Conservation (phyloP, 2,888 invertebrate species). For the Eupeodes luniger region DNA sequence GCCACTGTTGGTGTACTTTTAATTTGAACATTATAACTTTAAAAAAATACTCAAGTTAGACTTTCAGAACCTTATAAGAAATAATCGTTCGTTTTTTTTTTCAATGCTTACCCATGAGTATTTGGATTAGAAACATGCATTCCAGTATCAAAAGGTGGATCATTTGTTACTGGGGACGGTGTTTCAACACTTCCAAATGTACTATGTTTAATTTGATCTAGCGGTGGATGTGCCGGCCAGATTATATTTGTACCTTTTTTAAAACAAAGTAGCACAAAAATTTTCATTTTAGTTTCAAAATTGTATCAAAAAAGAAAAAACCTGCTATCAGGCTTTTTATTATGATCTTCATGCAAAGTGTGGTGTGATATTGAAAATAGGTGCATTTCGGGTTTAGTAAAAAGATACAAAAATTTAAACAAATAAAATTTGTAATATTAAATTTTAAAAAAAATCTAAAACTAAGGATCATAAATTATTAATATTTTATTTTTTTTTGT, state of each 20-base stretch:
- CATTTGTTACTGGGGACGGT: constrained; percentile 83
- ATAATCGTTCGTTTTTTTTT: background rate
- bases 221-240: constrained; percentile 82
- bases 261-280: constrained; percentile 51
- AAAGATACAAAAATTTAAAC: constrained; percentile 13
- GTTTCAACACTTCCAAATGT: constrained; percentile 83
- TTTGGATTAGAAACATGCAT: constrained; percentile 83
- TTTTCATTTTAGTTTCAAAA: background rate
- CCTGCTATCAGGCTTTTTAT: background rate
- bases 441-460: constrained; percentile 68
- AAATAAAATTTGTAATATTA: constrained; percentile 42
- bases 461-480: constrained; percentile 73
- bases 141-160: constrained; percentile 81
- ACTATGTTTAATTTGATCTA: constrained; percentile 83
- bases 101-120: constrained; percentile 82
- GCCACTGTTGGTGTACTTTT: constrained; percentile 82
- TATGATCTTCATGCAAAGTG: constrained; percentile 65
- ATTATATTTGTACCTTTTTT: constrained; percentile 82
- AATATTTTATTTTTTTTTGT: background rate
- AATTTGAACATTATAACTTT: constrained; percentile 83
- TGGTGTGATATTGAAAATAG: constrained; percentile 75
- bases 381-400: constrained; percentile 71
- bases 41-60: constrained; percentile 24
- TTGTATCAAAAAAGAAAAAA: background rate
- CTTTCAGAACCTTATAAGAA: background rate